Evolutionary conservation across 2,888 invertebrate genomes (phyloP), one percentile per base, ranked within the genome.

Genomic region (Sarcophaga caerulescens): DNA sequence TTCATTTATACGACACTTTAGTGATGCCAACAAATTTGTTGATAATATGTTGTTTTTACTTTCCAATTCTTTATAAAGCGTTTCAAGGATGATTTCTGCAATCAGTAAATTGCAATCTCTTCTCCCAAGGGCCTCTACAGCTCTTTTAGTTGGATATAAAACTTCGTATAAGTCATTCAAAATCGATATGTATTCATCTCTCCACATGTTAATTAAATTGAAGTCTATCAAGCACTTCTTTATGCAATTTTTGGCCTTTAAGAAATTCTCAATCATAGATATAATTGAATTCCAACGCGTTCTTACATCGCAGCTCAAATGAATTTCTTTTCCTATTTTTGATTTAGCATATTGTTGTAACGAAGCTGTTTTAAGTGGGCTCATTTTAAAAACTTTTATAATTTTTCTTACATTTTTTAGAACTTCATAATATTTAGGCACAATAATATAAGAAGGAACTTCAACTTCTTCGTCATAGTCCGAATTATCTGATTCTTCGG

Each of bases 271-370:
- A 17, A n/a, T 2, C n/a, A 19, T 62, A 17, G 11, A 47, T 12
- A 12, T 47, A 47, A 47, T 47, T 12, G 47, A 68, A 19, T 66
- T 66, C 35, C 66, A 66, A 8, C 44, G 17, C 14, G 44, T 66
- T 57, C 21, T 70, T 70, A 70, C 23, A 57, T 70, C 52, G 52
- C 70, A 45, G 10, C 12, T 3, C 17, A 71, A 71, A 59, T 71
- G 57, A 59, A 71, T 12, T 59, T 71, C 21, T 70, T 70, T 70
- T 70, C 52, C 23, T 44, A 70, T 17, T 70, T 70, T 57, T 70
- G 69, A 17, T 70, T 52, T 70, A 52, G 52, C 52, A 70, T 23
- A 70, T 19, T 57, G 23, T 70, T 70, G 69, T 71, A 71, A 57
- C 8, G 35, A 71, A 21, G 70, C 17, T 71, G 59, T 71, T 59